Evolutionary conservation across 2,113 vertebrate genomes (phyloP).

Genomic region (Abramis brama): DNA sequence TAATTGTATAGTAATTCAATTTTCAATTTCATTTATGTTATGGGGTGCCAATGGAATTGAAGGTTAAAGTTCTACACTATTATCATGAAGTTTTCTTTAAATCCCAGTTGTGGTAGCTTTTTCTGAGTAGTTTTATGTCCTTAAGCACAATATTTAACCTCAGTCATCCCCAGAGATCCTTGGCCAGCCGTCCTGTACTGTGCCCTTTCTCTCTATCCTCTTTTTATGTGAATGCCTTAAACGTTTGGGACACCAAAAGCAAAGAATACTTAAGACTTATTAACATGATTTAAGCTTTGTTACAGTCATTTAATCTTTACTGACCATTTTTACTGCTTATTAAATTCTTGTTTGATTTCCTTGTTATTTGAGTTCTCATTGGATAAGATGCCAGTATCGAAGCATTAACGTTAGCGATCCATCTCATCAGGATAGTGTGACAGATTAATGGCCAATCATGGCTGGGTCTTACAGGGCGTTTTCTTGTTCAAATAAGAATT

Average conservation of each 20-base stretch:
- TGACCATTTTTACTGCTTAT: constrained; percentile 3
- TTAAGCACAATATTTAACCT: constrained; percentile 14
- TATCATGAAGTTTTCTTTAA: neutral
- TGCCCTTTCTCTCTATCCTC: constrained; percentile 17
- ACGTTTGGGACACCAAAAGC: neutral
- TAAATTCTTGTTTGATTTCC: constrained; percentile 6
- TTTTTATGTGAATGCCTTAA: neutral
- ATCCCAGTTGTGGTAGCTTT: neutral
- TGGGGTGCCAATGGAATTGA: neutral
- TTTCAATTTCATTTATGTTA: neutral
- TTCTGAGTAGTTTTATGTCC: neutral
- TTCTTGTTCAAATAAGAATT: constrained; percentile 53
- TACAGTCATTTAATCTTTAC: constrained; percentile 12
- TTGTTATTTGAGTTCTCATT: neutral
- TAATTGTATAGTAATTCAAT: neutral
- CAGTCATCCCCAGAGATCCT: neutral
- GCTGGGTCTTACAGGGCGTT: constrained; percentile 33
- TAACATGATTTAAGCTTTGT: neutral
- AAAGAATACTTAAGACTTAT: constrained; percentile 6
- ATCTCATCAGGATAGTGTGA: constrained; percentile 40
- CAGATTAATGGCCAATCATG: constrained; percentile 45
- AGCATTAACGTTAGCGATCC: constrained; percentile 9
- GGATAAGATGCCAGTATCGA: neutral
- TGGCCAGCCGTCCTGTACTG: neutral
- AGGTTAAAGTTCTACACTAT: constrained; percentile 1